These are phyloP conservation scores for Scalopus aquaticus DNA, from an alignment of 2,113 vertebrate genomes.

Conservation along the genomic window DNA sequence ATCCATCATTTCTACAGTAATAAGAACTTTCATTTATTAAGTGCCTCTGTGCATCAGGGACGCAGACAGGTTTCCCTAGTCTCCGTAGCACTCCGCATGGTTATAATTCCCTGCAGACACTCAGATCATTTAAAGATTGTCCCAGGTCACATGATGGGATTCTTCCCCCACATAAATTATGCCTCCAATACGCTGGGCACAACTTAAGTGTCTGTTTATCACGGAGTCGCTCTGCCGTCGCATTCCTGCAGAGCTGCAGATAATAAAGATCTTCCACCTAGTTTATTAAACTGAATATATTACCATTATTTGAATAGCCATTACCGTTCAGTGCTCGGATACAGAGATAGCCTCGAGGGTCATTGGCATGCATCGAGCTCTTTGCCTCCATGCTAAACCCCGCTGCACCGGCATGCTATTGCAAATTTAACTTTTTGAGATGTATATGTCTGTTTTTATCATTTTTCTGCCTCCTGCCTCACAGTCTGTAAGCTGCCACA, in stretches of 20 bases:
- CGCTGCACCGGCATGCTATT: background rate
- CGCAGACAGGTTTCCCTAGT: background rate
- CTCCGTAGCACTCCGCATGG: background rate
- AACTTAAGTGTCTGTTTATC: constrained; percentile 3
- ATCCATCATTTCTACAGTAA: background rate
- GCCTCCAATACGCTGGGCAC: background rate
- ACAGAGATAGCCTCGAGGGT: background rate
- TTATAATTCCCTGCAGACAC: background rate
- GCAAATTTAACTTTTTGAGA: constrained; percentile 25
- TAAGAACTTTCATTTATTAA: background rate
- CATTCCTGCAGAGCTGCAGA: background rate
- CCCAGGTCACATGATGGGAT: background rate
- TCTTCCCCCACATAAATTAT: background rate
- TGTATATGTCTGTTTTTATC: background rate
- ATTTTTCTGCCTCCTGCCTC: background rate
- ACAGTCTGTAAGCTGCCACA: background rate
- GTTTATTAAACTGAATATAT: constrained; percentile 57
- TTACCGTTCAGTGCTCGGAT: background rate
- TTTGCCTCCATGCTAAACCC: background rate
- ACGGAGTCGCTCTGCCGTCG: background rate
- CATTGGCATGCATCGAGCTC: background rate
- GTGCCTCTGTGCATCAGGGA: background rate
- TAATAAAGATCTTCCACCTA: constrained; percentile 13
- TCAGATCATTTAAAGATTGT: background rate
- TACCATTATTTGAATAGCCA: constrained; percentile 16